Evolutionary conservation across 2,113 vertebrate genomes (phyloP).

Genomic region (Cyanistes caeruleus): DNA sequence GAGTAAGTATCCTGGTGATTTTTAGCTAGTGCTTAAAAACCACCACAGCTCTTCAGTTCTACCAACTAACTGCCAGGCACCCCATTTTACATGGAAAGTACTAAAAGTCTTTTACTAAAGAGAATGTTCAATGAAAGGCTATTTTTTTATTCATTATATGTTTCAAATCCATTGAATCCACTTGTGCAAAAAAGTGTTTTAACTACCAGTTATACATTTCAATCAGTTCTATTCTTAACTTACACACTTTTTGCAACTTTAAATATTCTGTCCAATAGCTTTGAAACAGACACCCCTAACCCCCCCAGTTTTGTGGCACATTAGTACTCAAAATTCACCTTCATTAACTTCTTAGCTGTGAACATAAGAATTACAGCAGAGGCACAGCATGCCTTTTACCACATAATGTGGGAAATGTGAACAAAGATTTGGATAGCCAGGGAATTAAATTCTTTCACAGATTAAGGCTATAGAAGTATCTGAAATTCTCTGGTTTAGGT

Average conservation of each 20-base stretch:
- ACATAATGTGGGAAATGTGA: neutral
- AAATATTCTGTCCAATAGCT: neutral
- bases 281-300: neutral
- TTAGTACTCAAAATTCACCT: neutral
- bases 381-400: neutral
- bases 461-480: neutral
- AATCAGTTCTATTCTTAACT: neutral
- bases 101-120: neutral
- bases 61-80: neutral
- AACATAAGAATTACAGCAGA: neutral
- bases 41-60: too few relatives aligned
- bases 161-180: neutral
- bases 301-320: neutral
- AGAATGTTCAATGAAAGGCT: neutral
- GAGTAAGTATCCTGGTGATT: too few relatives aligned
- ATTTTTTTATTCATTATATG: too few relatives aligned
- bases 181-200: neutral
- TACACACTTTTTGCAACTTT: neutral
- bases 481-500: neutral
- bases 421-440: neutral
- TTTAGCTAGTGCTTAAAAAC: too few relatives aligned
- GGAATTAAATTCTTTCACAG: neutral
- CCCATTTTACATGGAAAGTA: neutral
- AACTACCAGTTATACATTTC: neutral
- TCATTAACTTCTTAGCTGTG: neutral